These are phyloP conservation scores for Gymnarchus niloticus DNA, from an alignment of 2,113 vertebrate species.

Conservation along the genomic window DNA sequence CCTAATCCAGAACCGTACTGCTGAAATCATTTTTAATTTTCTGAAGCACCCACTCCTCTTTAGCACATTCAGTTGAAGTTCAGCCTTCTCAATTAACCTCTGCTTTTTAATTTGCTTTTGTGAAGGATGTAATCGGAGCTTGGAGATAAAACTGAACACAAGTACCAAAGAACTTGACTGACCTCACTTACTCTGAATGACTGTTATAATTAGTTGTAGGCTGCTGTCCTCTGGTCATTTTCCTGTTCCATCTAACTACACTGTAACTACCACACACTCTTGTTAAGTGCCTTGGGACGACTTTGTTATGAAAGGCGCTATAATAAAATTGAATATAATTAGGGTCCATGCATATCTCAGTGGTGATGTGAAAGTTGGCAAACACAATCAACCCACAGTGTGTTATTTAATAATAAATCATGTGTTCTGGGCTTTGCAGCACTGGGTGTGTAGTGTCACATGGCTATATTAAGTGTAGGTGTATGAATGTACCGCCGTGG, in stretches of 20 bases:
- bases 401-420: slow-evolving; percentile 40
- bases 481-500: background rate
- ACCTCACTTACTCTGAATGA: background rate
- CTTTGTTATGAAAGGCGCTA: too few species aligned
- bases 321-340: too few species aligned
- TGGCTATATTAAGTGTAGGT: background rate
- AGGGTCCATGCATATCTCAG: slow-evolving; percentile 15
- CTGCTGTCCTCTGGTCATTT: too few species aligned
- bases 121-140: background rate
- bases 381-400: background rate
- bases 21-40: background rate
- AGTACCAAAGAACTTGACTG: background rate
- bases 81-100: background rate
- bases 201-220: background rate
- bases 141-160: background rate
- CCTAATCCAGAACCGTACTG: background rate
- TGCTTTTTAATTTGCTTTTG: background rate
- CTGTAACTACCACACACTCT: too few species aligned
- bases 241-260: too few species aligned
- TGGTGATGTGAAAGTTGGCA: slow-evolving; percentile 11
- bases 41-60: background rate
- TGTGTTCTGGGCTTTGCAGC: background rate
- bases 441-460: background rate
- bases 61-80: background rate
- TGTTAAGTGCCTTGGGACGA: too few species aligned